These are phyloP conservation scores for Semotilus atromaculatus DNA, from an alignment of 2,797 vertebrate genomes.

Conservation along the genomic window DNA sequence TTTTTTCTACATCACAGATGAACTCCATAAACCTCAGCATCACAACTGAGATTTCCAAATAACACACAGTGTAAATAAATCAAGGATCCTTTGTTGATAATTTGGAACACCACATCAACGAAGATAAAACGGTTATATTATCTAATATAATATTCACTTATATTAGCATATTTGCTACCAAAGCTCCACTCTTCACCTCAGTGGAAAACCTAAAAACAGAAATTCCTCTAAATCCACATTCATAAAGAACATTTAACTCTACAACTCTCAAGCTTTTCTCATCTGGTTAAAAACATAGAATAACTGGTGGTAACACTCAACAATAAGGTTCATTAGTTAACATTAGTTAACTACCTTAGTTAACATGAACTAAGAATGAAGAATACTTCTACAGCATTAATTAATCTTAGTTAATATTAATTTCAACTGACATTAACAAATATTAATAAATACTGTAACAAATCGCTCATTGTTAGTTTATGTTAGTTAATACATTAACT, in stretches of 20 bases:
- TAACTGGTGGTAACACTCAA: background rate
- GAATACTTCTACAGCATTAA: no score
- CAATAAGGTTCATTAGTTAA: no score
- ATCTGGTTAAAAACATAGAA: background rate
- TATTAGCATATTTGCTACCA: background rate
- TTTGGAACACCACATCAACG: background rate
- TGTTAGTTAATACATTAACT: no score
- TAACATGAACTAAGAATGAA: no score
- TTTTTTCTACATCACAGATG: background rate
- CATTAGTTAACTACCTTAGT: no score
- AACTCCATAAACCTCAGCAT: background rate
- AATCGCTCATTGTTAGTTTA: no score
- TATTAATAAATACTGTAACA: no score
- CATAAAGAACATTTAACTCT: background rate
- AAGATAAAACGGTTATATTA: no score
- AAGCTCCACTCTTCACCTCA: background rate
- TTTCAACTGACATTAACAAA: no score
- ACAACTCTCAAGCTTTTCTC: background rate
- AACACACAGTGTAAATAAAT: constrained; percentile 8
- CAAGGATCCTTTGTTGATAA: background rate
- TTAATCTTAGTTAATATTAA: no score
- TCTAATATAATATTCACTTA: background rate
- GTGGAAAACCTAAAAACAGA: background rate
- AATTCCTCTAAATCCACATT: background rate
- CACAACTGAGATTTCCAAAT: constrained; percentile 3